Evolutionary conservation across 2,113 vertebrate species (phyloP).

Genomic region (Natator depressus): DNA sequence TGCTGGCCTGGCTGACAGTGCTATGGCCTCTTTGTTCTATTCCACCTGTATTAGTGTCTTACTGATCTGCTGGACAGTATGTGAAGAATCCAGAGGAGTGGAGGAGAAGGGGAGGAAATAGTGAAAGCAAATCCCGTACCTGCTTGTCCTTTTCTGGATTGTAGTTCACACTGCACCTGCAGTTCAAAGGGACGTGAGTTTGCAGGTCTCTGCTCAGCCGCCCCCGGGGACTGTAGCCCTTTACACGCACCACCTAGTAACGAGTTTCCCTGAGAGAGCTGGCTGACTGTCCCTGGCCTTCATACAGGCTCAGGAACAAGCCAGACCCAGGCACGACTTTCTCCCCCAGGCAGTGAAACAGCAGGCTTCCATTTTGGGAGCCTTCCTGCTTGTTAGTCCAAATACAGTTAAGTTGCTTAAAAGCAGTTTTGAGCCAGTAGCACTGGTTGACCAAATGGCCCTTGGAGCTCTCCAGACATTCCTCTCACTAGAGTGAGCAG

Average conservation of each 20-base stretch:
- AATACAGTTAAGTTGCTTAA: not conserved
- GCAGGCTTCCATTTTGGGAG: not conserved
- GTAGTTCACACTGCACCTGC: not conserved
- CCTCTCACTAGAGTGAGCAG: constrained; percentile 3
- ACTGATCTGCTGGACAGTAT: fast-evolving
- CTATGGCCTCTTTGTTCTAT: not conserved
- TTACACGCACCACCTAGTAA: fast-evolving
- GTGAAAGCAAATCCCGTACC: not conserved
- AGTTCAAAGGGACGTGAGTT: not conserved
- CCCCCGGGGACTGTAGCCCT: not conserved
- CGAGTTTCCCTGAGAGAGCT: not conserved
- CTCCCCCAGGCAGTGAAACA: not conserved
- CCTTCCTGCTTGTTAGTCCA: not conserved
- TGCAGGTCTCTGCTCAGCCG: not conserved
- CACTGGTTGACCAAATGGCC: not conserved
- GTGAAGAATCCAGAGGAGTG: not conserved
- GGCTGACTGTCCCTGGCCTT: not conserved
- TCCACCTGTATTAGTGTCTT: fast-evolving
- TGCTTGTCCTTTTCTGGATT: not conserved
- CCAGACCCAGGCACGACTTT: not conserved
- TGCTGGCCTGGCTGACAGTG: not conserved
- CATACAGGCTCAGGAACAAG: not conserved
- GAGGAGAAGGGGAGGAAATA: not conserved
- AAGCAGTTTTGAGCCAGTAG: fast-evolving
- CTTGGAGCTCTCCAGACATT: not conserved